Conservation (phyloP, 2,797 vertebrate species). For the Aulostomus chinensis region DNA sequence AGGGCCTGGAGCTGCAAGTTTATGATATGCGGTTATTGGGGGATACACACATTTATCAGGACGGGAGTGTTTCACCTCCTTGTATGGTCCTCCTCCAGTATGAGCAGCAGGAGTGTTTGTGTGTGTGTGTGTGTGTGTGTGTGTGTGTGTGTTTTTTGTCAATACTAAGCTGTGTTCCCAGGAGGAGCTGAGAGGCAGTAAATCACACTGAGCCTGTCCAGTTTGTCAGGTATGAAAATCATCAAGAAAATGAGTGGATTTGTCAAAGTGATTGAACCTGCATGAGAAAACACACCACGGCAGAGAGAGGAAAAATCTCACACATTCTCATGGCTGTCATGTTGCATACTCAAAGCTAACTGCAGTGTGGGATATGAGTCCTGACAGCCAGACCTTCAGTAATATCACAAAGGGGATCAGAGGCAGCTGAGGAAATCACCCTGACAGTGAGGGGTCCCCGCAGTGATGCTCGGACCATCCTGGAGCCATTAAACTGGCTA, state of each 20-base stretch:
- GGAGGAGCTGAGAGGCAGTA: slow-evolving; percentile 39
- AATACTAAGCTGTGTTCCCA: slow-evolving; percentile 56
- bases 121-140: slow-evolving; percentile 56
- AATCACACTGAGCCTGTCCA: no score
- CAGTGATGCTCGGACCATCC: slow-evolving; percentile 25
- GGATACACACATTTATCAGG: slow-evolving; percentile 80
- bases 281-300: slow-evolving; percentile 30
- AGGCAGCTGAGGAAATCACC: slow-evolving; percentile 59
- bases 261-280: neutral
- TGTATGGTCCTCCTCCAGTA: slow-evolving; percentile 77
- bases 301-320: slow-evolving; percentile 18
- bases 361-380: slow-evolving; percentile 42
- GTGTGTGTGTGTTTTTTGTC: slow-evolving; percentile 66
- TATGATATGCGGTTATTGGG: slow-evolving; percentile 77
- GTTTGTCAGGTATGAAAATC: no score
- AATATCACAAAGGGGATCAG: slow-evolving; percentile 65
- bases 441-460: slow-evolving; percentile 47
- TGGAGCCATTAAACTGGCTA: slow-evolving; percentile 8
- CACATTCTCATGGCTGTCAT: slow-evolving; percentile 57
- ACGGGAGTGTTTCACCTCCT: slow-evolving; percentile 72
- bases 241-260: neutral
- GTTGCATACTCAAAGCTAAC: slow-evolving; percentile 51
- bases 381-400: slow-evolving; percentile 42
- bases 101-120: slow-evolving; percentile 45
- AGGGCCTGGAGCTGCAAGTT: slow-evolving; percentile 74